phyloP scores from a whole-genome alignment of 2,113 vertebrate genomes.

The Athene noctua region DNA sequence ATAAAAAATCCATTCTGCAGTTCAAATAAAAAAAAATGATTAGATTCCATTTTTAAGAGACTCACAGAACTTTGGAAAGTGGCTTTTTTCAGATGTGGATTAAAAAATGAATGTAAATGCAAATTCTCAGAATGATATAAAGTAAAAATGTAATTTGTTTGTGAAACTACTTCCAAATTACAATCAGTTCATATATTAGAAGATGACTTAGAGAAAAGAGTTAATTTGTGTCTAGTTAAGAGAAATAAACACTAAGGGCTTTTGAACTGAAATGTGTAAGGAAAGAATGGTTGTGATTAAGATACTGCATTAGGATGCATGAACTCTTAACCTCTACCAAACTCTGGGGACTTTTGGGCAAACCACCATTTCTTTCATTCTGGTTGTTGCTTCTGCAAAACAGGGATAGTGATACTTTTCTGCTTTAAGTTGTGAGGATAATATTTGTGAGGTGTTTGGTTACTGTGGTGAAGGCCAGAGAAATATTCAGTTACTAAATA shows the following conservation, averaged over 20 bases:
- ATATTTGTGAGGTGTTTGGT: background rate
- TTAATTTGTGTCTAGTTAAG: background rate
- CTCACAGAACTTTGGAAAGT: background rate
- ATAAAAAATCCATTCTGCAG: background rate
- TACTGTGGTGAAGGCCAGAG: background rate
- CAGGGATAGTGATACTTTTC: background rate
- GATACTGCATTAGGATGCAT: background rate
- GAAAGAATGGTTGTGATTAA: background rate
- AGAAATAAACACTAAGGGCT: background rate
- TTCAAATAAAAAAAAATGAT: background rate
- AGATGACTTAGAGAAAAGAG: background rate
- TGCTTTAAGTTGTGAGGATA: background rate
- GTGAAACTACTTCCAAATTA: background rate
- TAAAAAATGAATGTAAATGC: background rate
- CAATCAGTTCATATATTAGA: background rate
- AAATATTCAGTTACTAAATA: background rate
- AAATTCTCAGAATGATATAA: background rate
- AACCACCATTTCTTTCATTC: background rate
- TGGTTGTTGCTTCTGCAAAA: background rate
- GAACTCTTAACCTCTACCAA: background rate
- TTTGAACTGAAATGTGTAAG: background rate
- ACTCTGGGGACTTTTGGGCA: background rate
- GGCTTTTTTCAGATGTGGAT: background rate
- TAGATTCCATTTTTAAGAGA: background rate
- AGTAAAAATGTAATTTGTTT: background rate